Evolutionary conservation across 2,888 invertebrate species (phyloP), one percentile per base, ranked within the genome.

Genomic region (Caenorhabditis sulstoni): DNA sequence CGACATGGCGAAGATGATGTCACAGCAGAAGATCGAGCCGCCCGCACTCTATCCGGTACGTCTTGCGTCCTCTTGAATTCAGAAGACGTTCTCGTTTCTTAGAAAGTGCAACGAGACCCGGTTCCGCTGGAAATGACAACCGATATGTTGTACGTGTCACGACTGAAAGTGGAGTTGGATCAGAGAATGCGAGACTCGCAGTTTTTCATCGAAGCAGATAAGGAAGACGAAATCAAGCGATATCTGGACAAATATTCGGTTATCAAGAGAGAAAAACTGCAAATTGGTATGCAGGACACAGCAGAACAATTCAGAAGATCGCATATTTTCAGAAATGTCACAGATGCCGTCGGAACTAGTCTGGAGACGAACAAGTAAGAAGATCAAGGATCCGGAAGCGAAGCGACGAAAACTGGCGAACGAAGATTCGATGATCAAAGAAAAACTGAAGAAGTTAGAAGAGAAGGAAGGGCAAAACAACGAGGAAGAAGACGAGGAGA

Each of bases 21-120:
- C 64, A 5, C 73, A 77, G 22, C 75, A 82, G 53, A 65, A 58
- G n/a, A 81, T 81, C 16, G 88, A 87, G 37, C 79, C 87, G n/a
- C 85, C 87, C 7, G 83, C 81, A 22, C 71, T 85, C 8, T 89
- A 85, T 81, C 89, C 89, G 57, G 89, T 89, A 64, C 62, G 81
- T 61, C 18, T 74, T 44, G 9, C 14, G 12, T 37, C n/a, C 23
- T n/a, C n/a, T n/a, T n/a, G 39, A 37, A 16, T 37, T 49, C 39
- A 29, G 41, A 14, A 20, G n/a, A 50, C 12, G 16, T 16, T n/a
- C 7, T 11, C 2, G 1, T 22, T 1, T 50, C 83, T 22, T 49
- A 87, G 87, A 79, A 83, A 62, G 74, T 87, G 16, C 49, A 76
- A 45, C 67, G 80, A 14, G 68, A 74, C 12, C 82, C 85, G 2